Conservation (phyloP, 2,888 invertebrate genomes). For the Mamestra brassicae region DNA sequence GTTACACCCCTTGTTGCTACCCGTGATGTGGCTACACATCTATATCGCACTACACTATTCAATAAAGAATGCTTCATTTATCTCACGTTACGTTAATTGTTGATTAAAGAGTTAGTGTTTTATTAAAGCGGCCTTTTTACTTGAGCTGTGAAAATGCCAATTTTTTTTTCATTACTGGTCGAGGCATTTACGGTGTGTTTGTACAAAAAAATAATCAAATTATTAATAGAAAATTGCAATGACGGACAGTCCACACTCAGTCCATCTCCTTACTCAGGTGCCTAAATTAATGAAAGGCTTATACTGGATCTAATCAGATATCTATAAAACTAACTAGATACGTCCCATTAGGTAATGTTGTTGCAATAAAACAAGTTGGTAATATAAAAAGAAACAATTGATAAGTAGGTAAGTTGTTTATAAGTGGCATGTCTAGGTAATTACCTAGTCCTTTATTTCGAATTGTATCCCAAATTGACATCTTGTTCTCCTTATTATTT, state of each 20-base stretch:
- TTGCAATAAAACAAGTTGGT: background rate
- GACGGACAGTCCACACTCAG: background rate
- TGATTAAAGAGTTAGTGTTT: slow-evolving; percentile 9
- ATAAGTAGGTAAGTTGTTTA: background rate
- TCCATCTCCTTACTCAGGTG: background rate
- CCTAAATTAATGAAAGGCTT: background rate
- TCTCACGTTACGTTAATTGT: slow-evolving; percentile 9
- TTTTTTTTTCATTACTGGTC: background rate
- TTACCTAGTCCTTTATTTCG: background rate
- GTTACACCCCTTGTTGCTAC: slow-evolving; percentile 75
- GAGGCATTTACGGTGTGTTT: too few species aligned
- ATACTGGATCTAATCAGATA: background rate
- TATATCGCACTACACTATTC: slow-evolving; percentile 42
- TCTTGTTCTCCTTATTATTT: background rate
- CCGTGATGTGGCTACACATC: slow-evolving; percentile 49
- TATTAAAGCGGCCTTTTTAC: background rate
- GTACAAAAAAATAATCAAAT: background rate
- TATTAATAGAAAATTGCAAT: background rate
- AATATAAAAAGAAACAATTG: background rate
- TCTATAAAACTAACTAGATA: background rate
- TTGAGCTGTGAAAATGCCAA: background rate
- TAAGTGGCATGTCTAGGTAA: background rate
- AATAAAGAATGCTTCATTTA: slow-evolving; percentile 53
- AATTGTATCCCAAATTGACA: background rate
- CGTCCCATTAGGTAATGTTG: background rate